Evolutionary conservation across 2,797 vertebrate genomes (phyloP).

Genomic region (Leuciscus waleckii): DNA sequence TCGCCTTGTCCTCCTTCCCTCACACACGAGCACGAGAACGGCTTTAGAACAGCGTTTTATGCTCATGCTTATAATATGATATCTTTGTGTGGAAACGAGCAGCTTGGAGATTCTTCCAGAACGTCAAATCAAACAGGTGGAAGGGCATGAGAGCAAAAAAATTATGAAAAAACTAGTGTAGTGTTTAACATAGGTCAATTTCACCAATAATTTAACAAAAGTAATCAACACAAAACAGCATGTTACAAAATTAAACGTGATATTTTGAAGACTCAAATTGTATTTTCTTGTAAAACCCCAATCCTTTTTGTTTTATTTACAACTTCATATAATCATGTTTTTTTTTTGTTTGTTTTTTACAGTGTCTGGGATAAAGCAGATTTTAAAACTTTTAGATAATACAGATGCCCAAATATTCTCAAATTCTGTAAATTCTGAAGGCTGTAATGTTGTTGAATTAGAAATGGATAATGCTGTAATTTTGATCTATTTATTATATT

Average conservation of each 20-base stretch:
- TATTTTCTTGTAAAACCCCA: neutral
- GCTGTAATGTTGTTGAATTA: neutral
- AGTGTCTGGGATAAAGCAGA: neutral
- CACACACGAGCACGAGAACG: accelerated
- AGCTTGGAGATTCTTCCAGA: neutral
- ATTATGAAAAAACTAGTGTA: neutral
- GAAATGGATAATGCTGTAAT: neutral
- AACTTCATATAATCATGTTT: too few relatives aligned
- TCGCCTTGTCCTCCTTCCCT: slow-evolving; percentile 98
- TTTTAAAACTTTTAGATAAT: neutral
- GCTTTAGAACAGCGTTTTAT: neutral
- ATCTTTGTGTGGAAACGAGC: neutral
- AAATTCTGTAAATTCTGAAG: neutral
- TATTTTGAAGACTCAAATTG: neutral
- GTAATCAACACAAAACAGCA: neutral
- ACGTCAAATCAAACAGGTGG: neutral
- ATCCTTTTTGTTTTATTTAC: neutral
- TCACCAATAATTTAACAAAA: neutral
- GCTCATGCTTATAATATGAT: neutral
- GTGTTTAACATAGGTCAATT: neutral
- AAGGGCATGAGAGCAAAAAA: neutral
- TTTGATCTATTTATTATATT: neutral
- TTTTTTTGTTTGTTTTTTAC: neutral
- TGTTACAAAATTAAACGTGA: neutral
- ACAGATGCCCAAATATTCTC: neutral